Evolutionary conservation across 2,888 invertebrate genomes (phyloP).

Genomic region (Hyles lineata): DNA sequence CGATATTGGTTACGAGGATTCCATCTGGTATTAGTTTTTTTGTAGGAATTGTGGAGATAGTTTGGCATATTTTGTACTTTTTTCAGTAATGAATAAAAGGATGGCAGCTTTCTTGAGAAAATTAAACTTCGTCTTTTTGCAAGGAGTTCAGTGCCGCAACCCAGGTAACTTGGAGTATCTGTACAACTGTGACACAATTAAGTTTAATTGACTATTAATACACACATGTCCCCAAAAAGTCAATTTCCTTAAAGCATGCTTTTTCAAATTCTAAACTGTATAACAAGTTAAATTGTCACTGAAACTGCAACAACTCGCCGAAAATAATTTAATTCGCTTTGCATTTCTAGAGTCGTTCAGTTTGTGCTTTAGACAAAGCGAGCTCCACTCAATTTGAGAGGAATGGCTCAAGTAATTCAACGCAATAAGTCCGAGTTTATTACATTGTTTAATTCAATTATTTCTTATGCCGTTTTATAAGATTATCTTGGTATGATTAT

Average conservation of each 20-base stretch:
- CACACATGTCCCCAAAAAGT: too few relatives aligned
- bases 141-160: too few relatives aligned
- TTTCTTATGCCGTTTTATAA: not conserved
- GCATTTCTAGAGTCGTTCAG: slow-evolving; percentile 2
- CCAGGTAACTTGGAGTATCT: too few relatives aligned
- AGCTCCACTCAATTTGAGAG: slow-evolving; percentile 12
- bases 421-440: not conserved
- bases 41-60: not conserved
- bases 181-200: too few relatives aligned
- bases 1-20: not conserved
- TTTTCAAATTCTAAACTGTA: too few relatives aligned
- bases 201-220: too few relatives aligned
- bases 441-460: slow-evolving; percentile 1
- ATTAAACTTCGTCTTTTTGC: too few relatives aligned
- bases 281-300: not conserved
- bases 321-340: slow-evolving; percentile 15
- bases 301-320: not conserved
- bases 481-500: not conserved
- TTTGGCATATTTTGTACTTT: not conserved
- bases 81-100: not conserved
- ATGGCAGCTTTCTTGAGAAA: too few relatives aligned
- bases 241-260: too few relatives aligned
- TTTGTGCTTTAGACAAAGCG: not conserved
- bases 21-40: not conserved
- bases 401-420: slow-evolving; percentile 4